Conservation (phyloP, 2,888 invertebrate genomes). For the Gastrophysa polygoni region DNA sequence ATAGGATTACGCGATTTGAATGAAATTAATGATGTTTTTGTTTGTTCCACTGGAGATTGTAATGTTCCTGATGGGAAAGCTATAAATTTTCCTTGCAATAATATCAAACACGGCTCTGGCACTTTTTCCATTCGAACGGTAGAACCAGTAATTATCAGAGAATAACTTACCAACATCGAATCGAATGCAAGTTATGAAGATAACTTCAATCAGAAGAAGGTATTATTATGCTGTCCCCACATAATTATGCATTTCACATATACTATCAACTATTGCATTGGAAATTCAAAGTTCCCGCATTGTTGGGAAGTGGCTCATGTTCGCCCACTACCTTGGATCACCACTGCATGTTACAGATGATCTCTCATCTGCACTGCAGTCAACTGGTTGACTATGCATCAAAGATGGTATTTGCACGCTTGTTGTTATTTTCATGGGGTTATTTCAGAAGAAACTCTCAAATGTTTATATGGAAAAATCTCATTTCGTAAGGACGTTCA, state of each 20-base stretch:
- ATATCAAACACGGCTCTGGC: background rate
- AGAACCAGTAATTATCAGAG: background rate
- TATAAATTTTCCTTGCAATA: background rate
- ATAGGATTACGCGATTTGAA: background rate
- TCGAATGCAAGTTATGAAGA: background rate
- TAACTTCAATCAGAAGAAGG: background rate
- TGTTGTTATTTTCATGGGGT: too few species aligned
- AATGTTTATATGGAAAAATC: too few species aligned
- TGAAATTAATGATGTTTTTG: background rate
- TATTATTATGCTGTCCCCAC: background rate
- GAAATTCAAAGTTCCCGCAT: background rate
- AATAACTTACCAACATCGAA: background rate
- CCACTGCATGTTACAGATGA: too few species aligned
- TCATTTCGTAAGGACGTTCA: too few species aligned
- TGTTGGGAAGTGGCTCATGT: background rate
- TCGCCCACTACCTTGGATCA: constrained; percentile 3
- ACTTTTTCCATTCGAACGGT: background rate
- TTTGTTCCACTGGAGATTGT: background rate
- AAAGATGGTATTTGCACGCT: too few species aligned
- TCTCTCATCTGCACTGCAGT: too few species aligned
- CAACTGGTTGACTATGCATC: too few species aligned
- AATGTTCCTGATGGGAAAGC: background rate
- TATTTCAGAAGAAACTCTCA: too few species aligned
- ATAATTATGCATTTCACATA: background rate
- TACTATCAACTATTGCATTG: constrained; percentile 2